Base-by-base conservation (phyloP, 1,140 invertebrate genomes). In the Cataglyphis hispanica region DNA sequence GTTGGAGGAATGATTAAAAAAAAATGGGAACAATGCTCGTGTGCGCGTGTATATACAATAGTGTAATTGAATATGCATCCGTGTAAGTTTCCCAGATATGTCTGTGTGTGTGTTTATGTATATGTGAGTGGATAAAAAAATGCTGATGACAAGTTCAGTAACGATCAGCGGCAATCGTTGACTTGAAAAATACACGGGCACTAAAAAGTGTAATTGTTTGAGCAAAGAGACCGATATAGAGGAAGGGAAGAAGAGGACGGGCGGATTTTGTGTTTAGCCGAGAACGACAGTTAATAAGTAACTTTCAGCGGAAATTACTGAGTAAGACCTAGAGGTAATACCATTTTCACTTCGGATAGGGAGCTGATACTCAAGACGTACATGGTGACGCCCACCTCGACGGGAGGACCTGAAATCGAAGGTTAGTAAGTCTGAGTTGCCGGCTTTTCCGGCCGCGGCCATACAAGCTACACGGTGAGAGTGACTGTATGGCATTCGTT, bases 311-410 rank as follows among this genome's bases (percentile, higher is more conserved):
- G 89, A 91, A 50, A 93, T 92, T 92, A 92, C 90, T 95, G 95
- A 95, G 89, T 95, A 95, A 96, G 94, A 96, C 95, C 95, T 94
- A 95, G 95, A 95, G 93, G 93, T 94, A 95, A 96, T 98, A 99
- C 98, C 99, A 99, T 99, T 97, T 99, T 98, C 95, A 99, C 98
- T 98, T 99, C 98, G 96, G 98, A 99, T 95, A 99, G 97, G 96
- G 98, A 99, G 97, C 98, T 99, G 97, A 99, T 99, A 96, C 98
- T 98, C 96, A 99, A 97, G 96, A 99, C 98, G 97, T 99, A 98
- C 98, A 99, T 99, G 96, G 98, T 99, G 96, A 99, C 98, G 96
- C 98, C 98, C 95, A 99, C 98, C 96, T 98, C 98, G 95, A 99
- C 98, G 95, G 98, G 98, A 96, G 97, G 97, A 97, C 98, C 98